Conservation (phyloP, 2,888 invertebrate genomes). For the Syrphus vitripennis region DNA sequence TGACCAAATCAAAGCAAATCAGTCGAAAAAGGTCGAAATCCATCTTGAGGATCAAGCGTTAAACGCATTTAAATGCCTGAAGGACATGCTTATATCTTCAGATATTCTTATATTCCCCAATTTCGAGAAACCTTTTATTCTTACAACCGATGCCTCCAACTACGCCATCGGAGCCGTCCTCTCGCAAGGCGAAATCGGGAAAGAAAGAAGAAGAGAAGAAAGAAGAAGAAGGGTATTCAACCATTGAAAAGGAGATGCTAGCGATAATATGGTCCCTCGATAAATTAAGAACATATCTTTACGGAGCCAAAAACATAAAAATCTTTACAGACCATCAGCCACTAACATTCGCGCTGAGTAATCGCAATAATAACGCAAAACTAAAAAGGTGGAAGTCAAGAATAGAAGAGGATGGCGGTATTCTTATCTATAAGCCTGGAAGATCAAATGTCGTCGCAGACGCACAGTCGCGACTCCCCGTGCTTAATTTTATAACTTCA, state of each 20-base stretch:
- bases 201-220: background rate
- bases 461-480: too few species aligned
- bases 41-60: background rate
- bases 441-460: too few species aligned
- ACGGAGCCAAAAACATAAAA: background rate
- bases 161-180: too few species aligned
- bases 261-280: slow-evolving; percentile 24
- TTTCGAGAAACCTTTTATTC: too few species aligned
- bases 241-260: background rate
- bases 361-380: too few species aligned
- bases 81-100: background rate
- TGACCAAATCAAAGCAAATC: background rate
- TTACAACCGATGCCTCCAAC: background rate
- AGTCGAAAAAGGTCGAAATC: slow-evolving; percentile 1
- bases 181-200: background rate
- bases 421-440: too few species aligned
- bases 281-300: too few species aligned
- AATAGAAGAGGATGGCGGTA: too few species aligned
- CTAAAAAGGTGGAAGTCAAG: too few species aligned
- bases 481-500: too few species aligned
- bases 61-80: background rate
- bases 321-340: background rate
- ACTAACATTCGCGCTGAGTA: background rate
- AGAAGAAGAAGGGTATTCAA: slow-evolving; percentile 2
- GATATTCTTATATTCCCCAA: background rate